Base-by-base conservation (phyloP, 2,888 invertebrate genomes). In the Odontocerum albicorne region DNA sequence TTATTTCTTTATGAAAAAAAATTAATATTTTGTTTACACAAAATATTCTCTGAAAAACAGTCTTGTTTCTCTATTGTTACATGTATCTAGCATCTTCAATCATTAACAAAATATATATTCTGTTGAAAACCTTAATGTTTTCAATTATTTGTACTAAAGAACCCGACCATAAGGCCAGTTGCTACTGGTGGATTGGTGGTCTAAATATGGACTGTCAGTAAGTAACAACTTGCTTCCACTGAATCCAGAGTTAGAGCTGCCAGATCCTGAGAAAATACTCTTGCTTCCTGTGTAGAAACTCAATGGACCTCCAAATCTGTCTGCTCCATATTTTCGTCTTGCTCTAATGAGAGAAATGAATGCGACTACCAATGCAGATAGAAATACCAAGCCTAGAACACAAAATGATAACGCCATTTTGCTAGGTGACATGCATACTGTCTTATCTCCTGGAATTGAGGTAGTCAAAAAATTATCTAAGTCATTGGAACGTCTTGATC, bases 401-500 rank as follows among this genome's bases (percentile, higher is more conserved):
- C 87, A 87, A 66, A 90, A 88, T 0, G 88, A 84, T 44, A 88
- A 74, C 8, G 89, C 88, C 80, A 90, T 81, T 73, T 86, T 87
- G 4, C 88, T 86, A 12, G 88, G 85, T 7, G 88, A 88, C 60
- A 90, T 75, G 66, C 90, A 90, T 42, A 89, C 81, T 2, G 82
- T 82, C 62, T 80, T 77, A 65, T 84, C 84, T 52, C 82, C 82
- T 2, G 83, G 81, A 7, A 52, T 55, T n/a, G 59, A 55, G 10
- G 45, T 42, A 12, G 58, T 20, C 6, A 57, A 40, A 33, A 59
- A 43, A 47, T 49, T 55, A 36, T 60, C 59, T 12, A 55, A 43
- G 31, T 59, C 60, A 40, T 61, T 53, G 6, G 47, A 27, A 7
- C 57, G 58, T 35, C 56, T 44, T n/a, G 61, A 61, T 10, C 55